A percentile compares a stretch with the other conserved stretches of the same genome.
Conservation (phyloP, 2,888 invertebrate species). For the Andrena praecox region DNA sequence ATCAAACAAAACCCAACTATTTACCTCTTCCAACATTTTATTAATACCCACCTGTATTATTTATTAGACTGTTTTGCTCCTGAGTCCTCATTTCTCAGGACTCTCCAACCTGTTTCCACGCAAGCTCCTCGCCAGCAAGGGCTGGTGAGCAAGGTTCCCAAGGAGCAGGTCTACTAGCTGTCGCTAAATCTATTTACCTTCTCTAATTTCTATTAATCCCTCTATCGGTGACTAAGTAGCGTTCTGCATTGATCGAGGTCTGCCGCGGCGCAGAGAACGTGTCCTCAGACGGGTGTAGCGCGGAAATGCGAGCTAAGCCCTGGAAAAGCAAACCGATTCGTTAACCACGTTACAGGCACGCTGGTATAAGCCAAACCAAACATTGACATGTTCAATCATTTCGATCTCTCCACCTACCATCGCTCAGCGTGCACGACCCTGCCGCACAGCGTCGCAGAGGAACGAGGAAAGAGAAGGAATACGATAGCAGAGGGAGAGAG, state of each 20-base stretch:
- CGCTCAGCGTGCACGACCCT: conserved; percentile 39
- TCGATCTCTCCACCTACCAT: conserved; percentile 71
- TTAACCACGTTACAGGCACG: conserved; percentile 78
- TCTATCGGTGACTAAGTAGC: conserved; percentile 9
- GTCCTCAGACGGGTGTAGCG: conserved; percentile 38
- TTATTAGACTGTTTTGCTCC: no score
- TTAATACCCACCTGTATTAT: no score
- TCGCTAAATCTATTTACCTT: background rate
- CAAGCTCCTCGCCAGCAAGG: no score
- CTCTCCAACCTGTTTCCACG: no score
- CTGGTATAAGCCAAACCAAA: conserved; percentile 80
- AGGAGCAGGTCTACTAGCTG: background rate
- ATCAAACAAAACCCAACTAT: no score
- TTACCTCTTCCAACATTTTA: no score
- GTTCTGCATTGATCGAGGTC: background rate
- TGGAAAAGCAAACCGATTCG: conserved; percentile 80
- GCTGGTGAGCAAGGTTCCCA: background rate
- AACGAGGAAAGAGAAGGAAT: conserved; percentile 27
- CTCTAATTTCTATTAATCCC: conserved; percentile 1
- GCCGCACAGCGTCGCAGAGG: conserved; percentile 27
- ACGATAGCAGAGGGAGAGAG: conserved; percentile 22
- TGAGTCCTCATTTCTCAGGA: no score
- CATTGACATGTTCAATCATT: conserved; percentile 85
- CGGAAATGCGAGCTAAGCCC: conserved; percentile 56
- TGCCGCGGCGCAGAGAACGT: background rate